phyloP scores from a whole-genome alignment of 2,797 vertebrate species.

The Danio aesculapii region DNA sequence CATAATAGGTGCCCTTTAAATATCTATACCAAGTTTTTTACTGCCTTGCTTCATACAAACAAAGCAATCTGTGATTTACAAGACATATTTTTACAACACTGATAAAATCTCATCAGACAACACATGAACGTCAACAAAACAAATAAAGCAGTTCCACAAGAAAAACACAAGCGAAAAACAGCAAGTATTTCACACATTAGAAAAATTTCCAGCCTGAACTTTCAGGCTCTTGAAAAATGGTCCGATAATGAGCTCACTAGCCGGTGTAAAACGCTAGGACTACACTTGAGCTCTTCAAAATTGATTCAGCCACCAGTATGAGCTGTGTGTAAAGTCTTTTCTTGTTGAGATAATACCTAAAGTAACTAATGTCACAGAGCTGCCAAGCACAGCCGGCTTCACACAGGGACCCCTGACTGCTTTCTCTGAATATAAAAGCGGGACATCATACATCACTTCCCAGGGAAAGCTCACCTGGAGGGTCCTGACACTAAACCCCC shows the following conservation, averaged over 20 bases:
- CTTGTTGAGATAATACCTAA: slow-evolving; percentile 23
- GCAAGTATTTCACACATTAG: neutral
- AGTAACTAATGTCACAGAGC: slow-evolving; percentile 39
- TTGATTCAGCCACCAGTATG: neutral
- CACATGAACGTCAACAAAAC: neutral
- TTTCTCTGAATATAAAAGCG: slow-evolving; percentile 41
- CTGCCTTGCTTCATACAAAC: neutral
- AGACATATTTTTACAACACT: neutral
- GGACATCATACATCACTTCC: slow-evolving; percentile 45
- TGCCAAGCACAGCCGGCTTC: slow-evolving; percentile 32
- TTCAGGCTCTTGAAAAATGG: neutral
- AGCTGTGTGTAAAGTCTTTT: slow-evolving; percentile 17
- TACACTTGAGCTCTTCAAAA: neutral
- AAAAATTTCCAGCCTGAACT: neutral
- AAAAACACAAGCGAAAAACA: neutral
- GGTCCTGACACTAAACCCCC: slow-evolving; percentile 38
- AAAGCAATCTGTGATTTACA: slow-evolving; percentile 6
- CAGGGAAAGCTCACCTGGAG: slow-evolving; percentile 41
- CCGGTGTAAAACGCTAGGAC: neutral
- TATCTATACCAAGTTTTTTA: neutral
- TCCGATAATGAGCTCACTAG: neutral
- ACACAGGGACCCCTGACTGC: slow-evolving; percentile 40
- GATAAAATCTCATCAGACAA: neutral
- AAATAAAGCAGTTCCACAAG: neutral
- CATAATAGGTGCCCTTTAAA: too few relatives aligned